Evolutionary conservation across 2,888 invertebrate species (phyloP).

Genomic region (Lasiommata megera): DNA sequence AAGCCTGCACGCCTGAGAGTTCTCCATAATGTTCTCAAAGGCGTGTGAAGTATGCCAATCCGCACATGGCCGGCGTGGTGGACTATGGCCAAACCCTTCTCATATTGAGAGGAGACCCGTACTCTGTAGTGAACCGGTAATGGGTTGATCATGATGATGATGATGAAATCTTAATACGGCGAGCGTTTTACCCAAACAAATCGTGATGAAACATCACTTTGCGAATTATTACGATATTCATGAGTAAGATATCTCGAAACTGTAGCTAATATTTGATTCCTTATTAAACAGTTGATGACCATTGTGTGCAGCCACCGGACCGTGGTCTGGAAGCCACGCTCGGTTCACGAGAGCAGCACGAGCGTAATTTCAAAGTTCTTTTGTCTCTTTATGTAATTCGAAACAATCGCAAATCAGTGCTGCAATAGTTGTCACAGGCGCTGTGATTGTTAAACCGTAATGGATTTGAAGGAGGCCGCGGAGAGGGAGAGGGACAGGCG

Average conservation of each 20-base stretch:
- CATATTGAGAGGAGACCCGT: too few relatives aligned
- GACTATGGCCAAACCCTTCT: too few relatives aligned
- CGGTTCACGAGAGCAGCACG: slow-evolving; percentile 5
- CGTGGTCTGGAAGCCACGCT: slow-evolving; percentile 16
- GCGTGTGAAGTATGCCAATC: too few relatives aligned
- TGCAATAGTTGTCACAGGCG: background rate
- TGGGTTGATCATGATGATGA: too few relatives aligned
- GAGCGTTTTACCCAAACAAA: background rate
- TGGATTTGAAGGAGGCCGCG: too few relatives aligned
- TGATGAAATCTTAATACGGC: background rate
- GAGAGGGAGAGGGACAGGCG: too few relatives aligned
- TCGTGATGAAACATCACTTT: background rate
- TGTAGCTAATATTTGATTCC: background rate
- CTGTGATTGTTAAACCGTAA: too few relatives aligned
- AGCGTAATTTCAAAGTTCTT: background rate
- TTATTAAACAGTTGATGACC: background rate
- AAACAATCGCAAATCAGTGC: background rate
- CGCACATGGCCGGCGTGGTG: too few relatives aligned
- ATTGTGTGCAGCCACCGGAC: slow-evolving; percentile 20
- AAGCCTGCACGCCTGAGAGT: too few relatives aligned
- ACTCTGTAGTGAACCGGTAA: background rate
- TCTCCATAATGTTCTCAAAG: too few relatives aligned
- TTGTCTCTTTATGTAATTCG: slow-evolving; percentile 1
- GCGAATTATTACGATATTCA: background rate
- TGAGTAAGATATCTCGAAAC: slow-evolving; percentile 3